Percentiles rank a stretch among this genome's conserved stretches.
Evolutionary conservation across 1,140 invertebrate species (phyloP).

Genomic region (Microplitis mediator): DNA sequence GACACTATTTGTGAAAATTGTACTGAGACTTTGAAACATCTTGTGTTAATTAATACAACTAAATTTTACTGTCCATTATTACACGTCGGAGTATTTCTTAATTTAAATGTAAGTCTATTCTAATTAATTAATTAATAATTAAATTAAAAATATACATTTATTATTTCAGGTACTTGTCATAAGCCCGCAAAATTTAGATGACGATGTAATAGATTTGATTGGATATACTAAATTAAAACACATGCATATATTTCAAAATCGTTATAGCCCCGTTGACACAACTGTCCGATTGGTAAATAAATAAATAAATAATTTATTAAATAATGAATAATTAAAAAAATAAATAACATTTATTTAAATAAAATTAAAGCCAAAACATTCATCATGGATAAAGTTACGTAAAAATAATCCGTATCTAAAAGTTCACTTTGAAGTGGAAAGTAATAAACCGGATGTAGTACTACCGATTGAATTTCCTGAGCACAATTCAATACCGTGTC

Average conservation of each 20-base stretch:
- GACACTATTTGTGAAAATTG: constrained; percentile 76
- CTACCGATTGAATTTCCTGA: constrained; percentile 58
- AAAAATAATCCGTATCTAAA: constrained; percentile 64
- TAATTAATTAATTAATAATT: not conserved
- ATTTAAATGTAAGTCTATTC: constrained; percentile 66
- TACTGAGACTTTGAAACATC: constrained; percentile 67
- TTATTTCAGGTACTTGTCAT: constrained; percentile 63
- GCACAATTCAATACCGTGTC: constrained; percentile 69
- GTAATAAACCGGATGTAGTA: constrained; percentile 59
- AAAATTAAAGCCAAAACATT: constrained; percentile 51
- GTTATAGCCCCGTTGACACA: constrained; percentile 67
- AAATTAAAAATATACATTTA: constrained; percentile 1
- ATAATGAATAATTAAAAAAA: not conserved
- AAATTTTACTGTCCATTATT: constrained; percentile 75
- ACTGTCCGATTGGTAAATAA: constrained; percentile 56
- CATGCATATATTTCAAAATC: constrained; percentile 80
- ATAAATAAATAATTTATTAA: not conserved
- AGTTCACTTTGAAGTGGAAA: constrained; percentile 68
- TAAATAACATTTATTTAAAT: constrained; percentile 16
- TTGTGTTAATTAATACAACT: constrained; percentile 79
- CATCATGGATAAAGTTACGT: constrained; percentile 63
- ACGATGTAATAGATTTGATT: constrained; percentile 75
- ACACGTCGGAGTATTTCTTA: constrained; percentile 79
- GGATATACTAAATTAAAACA: constrained; percentile 72
- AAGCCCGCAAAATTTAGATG: constrained; percentile 81